phyloP scores from a whole-genome alignment of 1,140 invertebrate genomes.

The Macrostomum lignano region DNA sequence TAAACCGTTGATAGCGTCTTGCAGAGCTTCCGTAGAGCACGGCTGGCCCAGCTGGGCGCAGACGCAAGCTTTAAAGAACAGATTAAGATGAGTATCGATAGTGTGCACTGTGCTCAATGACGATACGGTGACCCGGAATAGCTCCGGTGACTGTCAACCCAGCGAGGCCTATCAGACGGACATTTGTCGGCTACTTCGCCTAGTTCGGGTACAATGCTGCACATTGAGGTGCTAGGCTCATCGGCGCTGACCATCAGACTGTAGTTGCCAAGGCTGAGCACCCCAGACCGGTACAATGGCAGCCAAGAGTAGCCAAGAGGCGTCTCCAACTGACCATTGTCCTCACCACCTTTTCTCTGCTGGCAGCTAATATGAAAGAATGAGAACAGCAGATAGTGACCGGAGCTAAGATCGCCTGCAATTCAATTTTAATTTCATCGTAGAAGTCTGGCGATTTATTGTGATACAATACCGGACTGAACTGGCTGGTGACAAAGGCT shows the following conservation, averaged over 20 bases:
- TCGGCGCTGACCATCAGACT: slow-evolving; percentile 3
- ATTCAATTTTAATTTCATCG: no score
- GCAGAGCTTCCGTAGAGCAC: no score
- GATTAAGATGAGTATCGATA: not conserved
- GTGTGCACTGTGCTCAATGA: slow-evolving; percentile 54
- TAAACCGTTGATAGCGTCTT: no score
- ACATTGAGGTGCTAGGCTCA: no score
- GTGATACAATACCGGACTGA: slow-evolving; percentile 67
- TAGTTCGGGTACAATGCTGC: no score
- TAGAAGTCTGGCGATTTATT: slow-evolving; percentile 71
- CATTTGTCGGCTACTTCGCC: no score
- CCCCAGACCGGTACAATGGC: not conserved
- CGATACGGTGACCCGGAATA: slow-evolving; percentile 50
- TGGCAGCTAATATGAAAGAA: no score
- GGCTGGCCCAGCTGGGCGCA: no score
- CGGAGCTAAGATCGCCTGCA: no score
- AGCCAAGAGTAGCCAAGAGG: slow-evolving; percentile 51
- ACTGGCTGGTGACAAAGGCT: slow-evolving; percentile 53
- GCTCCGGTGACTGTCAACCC: slow-evolving; percentile 74
- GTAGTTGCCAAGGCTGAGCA: not conserved
- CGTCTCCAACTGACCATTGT: slow-evolving; percentile 55
- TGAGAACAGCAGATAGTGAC: no score
- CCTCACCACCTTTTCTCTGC: slow-evolving; percentile 43
- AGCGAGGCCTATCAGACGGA: no score
- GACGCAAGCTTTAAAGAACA: no score